Base-by-base conservation (phyloP, 2,888 invertebrate species). In the Sinotaia quadrata region DNA sequence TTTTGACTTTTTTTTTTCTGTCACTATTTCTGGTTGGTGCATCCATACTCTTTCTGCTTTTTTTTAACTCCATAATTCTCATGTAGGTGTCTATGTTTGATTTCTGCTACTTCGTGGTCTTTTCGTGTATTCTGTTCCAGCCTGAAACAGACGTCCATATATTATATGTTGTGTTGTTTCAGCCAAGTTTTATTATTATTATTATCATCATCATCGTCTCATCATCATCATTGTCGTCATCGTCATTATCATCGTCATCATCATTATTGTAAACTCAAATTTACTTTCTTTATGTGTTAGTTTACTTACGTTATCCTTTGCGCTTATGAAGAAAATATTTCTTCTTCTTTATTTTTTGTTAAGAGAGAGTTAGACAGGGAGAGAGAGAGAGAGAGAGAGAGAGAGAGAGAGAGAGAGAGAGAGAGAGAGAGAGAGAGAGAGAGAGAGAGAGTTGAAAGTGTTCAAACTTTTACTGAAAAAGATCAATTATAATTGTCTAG, bases 351-450 rank as follows among this genome's bases (percentile, higher is more conserved):
- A n/a, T n/a, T n/a, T n/a, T n/a, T n/a, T n/a, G 41, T 41, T 41
- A 18, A 41, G 10, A 41, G 41, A 41, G 7, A n/a, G 34, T n/a
- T 12, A 57, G 57, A 57, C 27, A 57, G 57, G 34, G 34, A 57
- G 57, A 57, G 34, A 57, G 57, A 57, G 34, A 57, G 57, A 57
- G 34, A 57, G 57, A 57, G 34, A 57, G 57, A 57, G 33, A 57
- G 57, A 57, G 57, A 57, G 8, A 57, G 33, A 34, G 34, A 31
- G 57, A 34, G 34, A 34, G 34, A 57, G 34, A 18, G 33, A n/a
- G 34, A 4, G 57, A 33, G 18, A n/a, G 2, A 18, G 10, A 18
- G 24, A 57, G 2, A n/a, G 24, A 31, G 2, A 31, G 18, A 7
- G 34, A 31, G 18, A 33, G 36, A 2, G n/a, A 36, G n/a, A 34